phyloP scores from a whole-genome alignment of 2,888 invertebrate species.

The Portevinia maculata region DNA sequence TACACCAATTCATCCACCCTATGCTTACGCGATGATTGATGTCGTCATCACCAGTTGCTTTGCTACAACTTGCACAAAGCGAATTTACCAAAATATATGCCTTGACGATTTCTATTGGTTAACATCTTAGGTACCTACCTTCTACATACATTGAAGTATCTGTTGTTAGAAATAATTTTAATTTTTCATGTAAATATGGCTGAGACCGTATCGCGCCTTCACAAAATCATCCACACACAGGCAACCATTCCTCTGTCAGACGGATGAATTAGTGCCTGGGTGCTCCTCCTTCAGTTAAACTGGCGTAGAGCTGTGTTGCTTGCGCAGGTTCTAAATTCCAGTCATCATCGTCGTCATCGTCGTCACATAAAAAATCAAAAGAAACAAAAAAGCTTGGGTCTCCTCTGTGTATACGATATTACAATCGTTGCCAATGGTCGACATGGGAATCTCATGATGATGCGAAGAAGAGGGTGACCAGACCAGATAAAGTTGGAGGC shows the following conservation, averaged over 20 bases:
- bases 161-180: neutral
- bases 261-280: conserved; percentile 66
- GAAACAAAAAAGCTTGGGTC: conserved; percentile 43
- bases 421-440: conserved; percentile 27
- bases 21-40: no score
- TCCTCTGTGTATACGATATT: conserved; percentile 34
- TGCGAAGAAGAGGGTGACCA: conserved; percentile 45
- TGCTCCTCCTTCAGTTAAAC: conserved; percentile 63
- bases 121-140: no score
- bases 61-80: no score
- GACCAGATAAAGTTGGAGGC: conserved; percentile 39
- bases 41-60: no score
- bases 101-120: no score
- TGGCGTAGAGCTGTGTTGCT: conserved; percentile 16
- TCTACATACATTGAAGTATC: neutral
- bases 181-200: conserved; percentile 18
- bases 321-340: conserved; percentile 52
- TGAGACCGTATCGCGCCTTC: conserved; percentile 11
- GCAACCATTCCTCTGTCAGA: conserved; percentile 58
- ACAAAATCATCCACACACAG: conserved; percentile 29
- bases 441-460: conserved; percentile 25
- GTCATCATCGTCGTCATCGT: conserved; percentile 47
- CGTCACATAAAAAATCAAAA: conserved; percentile 34
- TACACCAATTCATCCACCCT: no score
- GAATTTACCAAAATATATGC: no score